phyloP scores from a whole-genome alignment of 2,113 vertebrate genomes.

The Eretmochelys imbricata region DNA sequence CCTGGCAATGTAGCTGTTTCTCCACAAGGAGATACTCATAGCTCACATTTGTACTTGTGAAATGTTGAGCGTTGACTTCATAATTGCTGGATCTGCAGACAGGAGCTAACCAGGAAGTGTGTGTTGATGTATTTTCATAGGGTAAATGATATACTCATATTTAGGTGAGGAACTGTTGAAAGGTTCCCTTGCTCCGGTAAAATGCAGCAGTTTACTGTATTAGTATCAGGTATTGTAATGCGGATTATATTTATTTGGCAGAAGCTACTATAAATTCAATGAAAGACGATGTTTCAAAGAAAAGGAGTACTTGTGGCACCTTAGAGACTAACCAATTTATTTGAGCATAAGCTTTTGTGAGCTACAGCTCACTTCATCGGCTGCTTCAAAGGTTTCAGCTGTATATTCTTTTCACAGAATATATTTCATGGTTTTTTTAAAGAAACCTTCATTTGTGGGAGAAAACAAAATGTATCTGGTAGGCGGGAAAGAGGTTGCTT shows the following conservation, averaged over 20 bases:
- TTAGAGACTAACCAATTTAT: too few relatives aligned
- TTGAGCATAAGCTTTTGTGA: too few relatives aligned
- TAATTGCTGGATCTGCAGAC: not conserved
- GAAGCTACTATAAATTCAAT: not conserved
- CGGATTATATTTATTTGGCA: not conserved
- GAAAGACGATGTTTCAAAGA: not conserved
- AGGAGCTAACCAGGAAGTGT: not conserved
- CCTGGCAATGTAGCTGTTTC: not conserved
- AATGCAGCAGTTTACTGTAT: fast-evolving
- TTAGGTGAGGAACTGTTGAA: not conserved
- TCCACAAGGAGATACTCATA: not conserved
- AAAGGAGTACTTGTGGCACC: too few relatives aligned
- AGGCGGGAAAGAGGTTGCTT: not conserved
- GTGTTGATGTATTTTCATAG: not conserved
- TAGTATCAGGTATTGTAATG: not conserved
- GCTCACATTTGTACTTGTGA: not conserved
- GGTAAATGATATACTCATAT: not conserved
- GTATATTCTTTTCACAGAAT: not conserved
- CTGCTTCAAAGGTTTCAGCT: not conserved
- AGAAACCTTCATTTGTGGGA: not conserved
- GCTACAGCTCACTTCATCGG: too few relatives aligned
- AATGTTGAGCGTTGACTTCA: fast-evolving
- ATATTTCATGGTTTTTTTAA: not conserved
- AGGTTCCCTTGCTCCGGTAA: fast-evolving
- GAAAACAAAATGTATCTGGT: not conserved